Evolutionary conservation across 1,140 invertebrate species (phyloP).

Genomic region (Parapsyche elsis): DNA sequence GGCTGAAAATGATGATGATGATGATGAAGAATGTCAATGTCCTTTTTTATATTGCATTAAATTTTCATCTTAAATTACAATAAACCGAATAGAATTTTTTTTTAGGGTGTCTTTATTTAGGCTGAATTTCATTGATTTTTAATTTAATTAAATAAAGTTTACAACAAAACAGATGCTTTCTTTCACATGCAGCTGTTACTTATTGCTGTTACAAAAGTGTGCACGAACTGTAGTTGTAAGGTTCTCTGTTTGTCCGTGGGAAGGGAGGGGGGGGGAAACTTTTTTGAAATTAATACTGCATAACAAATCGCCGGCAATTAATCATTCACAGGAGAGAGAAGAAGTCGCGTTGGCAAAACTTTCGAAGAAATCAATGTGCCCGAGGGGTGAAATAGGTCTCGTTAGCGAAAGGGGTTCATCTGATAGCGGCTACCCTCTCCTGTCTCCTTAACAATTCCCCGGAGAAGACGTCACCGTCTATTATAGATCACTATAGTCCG

Average conservation of each 20-base stretch:
- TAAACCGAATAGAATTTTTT: too few relatives aligned
- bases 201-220: constrained; percentile 6
- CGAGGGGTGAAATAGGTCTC: constrained; percentile 31
- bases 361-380: constrained; percentile 52
- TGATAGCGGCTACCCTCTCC: not conserved
- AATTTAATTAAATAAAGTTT: too few relatives aligned
- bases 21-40: too few relatives aligned
- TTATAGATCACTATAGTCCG: too few relatives aligned
- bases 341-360: constrained; percentile 21
- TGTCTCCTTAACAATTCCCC: too few relatives aligned
- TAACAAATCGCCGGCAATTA: constrained; percentile 51
- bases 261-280: not conserved
- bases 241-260: too few relatives aligned
- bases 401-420: constrained; percentile 24
- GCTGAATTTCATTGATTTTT: too few relatives aligned
- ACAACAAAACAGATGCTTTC: not conserved
- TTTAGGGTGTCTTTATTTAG: too few relatives aligned
- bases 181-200: constrained; percentile 47
- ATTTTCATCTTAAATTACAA: too few relatives aligned
- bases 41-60: too few relatives aligned
- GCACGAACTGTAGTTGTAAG: not conserved
- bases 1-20: too few relatives aligned
- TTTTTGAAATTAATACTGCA: constrained; percentile 49
- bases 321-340: constrained; percentile 46
- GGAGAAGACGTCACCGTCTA: too few relatives aligned